Evolutionary conservation across 2,113 vertebrate genomes (phyloP).

Genomic region (Mugil cephalus): DNA sequence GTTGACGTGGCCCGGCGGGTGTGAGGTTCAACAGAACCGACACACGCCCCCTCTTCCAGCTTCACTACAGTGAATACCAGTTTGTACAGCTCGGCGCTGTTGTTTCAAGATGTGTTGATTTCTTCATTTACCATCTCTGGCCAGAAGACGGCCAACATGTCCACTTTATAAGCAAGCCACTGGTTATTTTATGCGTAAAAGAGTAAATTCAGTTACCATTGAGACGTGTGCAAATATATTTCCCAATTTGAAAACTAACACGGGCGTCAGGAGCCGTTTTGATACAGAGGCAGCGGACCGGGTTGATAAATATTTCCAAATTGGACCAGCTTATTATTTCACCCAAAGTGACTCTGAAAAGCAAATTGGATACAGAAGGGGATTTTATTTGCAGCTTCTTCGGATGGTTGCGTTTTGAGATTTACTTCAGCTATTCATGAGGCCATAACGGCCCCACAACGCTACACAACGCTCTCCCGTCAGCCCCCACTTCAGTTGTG

Average conservation of each 20-base stretch:
- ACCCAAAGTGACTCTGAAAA: slow-evolving; percentile 76
- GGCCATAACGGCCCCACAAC: slow-evolving; percentile 65
- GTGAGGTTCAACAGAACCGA: slow-evolving; percentile 45
- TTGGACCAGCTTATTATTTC: slow-evolving; percentile 83
- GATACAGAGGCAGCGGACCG: slow-evolving; percentile 71
- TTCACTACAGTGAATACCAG: slow-evolving; percentile 15
- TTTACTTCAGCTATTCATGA: slow-evolving; percentile 75
- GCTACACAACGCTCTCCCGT: slow-evolving; percentile 59
- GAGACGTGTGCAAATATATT: slow-evolving; percentile 78
- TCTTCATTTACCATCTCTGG: slow-evolving; percentile 50
- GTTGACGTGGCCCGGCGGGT: slow-evolving; percentile 49
- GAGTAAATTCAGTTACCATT: slow-evolving; percentile 75
- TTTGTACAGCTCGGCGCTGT: slow-evolving; percentile 20
- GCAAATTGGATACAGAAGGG: slow-evolving; percentile 78
- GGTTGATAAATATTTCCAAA: slow-evolving; percentile 83
- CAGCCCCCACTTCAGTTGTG: slow-evolving; percentile 56
- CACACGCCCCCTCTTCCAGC: slow-evolving; percentile 34
- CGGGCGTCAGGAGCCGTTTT: slow-evolving; percentile 71
- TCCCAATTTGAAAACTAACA: slow-evolving; percentile 77
- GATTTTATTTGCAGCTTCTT: slow-evolving; percentile 78
- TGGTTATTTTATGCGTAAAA: slow-evolving; percentile 72
- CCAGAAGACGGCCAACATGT: slow-evolving; percentile 42
- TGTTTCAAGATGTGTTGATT: slow-evolving; percentile 56
- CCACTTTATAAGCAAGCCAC: slow-evolving; percentile 53
- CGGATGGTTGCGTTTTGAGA: slow-evolving; percentile 76